Percentiles rank a stretch among this genome's conserved stretches.
Evolutionary conservation across 2,113 vertebrate genomes (phyloP).

Genomic region (Phasianus colchicus): DNA sequence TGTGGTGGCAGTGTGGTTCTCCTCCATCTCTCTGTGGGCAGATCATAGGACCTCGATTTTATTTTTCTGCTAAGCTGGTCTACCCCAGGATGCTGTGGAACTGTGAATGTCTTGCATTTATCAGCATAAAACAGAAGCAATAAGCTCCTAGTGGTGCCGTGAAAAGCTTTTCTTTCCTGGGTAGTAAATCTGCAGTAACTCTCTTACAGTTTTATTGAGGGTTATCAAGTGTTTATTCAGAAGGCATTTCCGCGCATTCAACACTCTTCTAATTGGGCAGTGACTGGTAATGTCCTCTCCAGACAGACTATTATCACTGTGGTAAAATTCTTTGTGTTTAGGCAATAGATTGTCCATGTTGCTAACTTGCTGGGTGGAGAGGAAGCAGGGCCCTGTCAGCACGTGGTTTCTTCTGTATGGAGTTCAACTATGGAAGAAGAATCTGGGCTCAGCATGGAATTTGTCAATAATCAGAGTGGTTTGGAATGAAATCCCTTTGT

Average conservation of each 20-base stretch:
- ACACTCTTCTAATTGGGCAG: neutral
- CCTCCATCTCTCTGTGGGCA: neutral
- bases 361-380: slow-evolving; percentile 4
- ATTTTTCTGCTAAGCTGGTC: neutral
- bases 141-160: neutral
- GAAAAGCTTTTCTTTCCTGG: slow-evolving; percentile 40
- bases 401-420: neutral
- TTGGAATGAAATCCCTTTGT: neutral
- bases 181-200: slow-evolving; percentile 56
- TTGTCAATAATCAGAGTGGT: neutral
- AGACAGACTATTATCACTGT: neutral
- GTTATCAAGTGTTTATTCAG: slow-evolving; percentile 66
- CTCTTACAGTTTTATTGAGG: slow-evolving; percentile 56
- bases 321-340: neutral
- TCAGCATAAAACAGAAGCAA: slow-evolving; percentile 21
- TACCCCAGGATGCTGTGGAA: neutral
- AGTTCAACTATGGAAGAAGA: neutral
- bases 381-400: neutral
- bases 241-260: slow-evolving; percentile 68
- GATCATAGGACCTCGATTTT: neutral
- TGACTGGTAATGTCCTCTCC: neutral
- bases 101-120: neutral
- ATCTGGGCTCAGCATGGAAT: neutral
- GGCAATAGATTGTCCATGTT: neutral
- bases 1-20: neutral